Percentiles rank a stretch among this genome's conserved stretches.
Conservation (phyloP, 2,113 vertebrate species). For the Ceuthmochares aereus region DNA sequence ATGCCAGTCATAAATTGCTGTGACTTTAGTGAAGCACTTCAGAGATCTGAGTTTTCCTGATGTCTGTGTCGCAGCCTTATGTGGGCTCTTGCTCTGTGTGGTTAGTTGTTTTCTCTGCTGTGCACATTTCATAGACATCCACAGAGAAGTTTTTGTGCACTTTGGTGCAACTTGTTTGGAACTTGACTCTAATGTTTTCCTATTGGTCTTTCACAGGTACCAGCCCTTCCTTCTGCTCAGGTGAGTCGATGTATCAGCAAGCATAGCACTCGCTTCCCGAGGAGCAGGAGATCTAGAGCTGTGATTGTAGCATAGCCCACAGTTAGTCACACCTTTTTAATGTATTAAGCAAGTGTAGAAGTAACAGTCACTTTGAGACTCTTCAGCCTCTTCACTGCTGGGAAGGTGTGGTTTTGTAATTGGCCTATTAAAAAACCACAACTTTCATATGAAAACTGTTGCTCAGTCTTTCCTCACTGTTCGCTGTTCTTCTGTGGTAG, state of each 20-base stretch:
- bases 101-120: background rate
- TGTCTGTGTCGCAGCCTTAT: background rate
- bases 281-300: background rate
- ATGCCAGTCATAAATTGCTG: background rate
- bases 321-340: background rate
- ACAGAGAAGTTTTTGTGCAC: background rate
- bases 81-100: background rate
- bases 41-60: background rate
- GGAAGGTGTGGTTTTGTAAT: background rate
- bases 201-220: constrained; percentile 5
- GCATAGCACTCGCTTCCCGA: background rate
- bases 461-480: background rate
- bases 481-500: background rate
- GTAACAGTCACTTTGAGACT: background rate
- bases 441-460: no score
- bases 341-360: background rate
- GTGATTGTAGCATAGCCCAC: background rate
- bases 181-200: background rate
- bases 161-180: background rate
- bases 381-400: background rate
- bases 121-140: rapidly evolving
- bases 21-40: background rate
- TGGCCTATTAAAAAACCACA: background rate
- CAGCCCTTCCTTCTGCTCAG: constrained; percentile 50
- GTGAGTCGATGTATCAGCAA: background rate